Base-by-base conservation (phyloP, 1,140 invertebrate genomes). In the Andricus grossulariae region DNA sequence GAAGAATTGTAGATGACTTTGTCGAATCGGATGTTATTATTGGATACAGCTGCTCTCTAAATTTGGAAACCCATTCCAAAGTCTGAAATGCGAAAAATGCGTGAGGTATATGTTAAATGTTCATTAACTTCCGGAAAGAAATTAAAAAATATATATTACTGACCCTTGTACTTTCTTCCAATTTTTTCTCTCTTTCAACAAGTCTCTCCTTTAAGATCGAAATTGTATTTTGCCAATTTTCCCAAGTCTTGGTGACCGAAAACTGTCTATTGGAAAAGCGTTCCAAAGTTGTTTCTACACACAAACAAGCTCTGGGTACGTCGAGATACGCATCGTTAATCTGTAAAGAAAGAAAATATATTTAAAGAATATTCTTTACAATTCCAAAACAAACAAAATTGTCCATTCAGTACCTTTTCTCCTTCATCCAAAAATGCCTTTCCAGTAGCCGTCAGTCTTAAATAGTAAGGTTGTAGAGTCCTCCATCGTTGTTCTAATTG, bases 31-130 rank as follows among this genome's bases (percentile, higher is more conserved):
- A 93, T 55, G 93, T 94, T 75, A 97, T 93, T 19, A 96, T 92
- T 16, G 96, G 96, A 92, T 96, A 97, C 75, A 97, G 90, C 79
- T 95, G 94, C 72, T 93, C 93, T 84, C 95, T 94, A 82, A 96
- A 92, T 89, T 95, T 94, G n/a, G 94, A 93, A 80, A 95, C 94
- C 93, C 93, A 95, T 82, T 94, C 93, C 79, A 96, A 93, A 39
- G 95, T 96, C 96, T 97, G 88, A 0, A 90, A 89, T 45, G 0
- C 39, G 39, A 45, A 45, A 45, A 45, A 45, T 45, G 39, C 39
- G 10, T 45, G 39, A 11, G 39, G 39, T 11, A 45, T 45, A 7
- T 45, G 7, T 82, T 83, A 83, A 84, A 83, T 70, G 16, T 66
- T 32, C 7, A 57, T 25, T 57, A 19, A 25, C 8, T 25, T 55